Base-by-base conservation (phyloP, 2,113 vertebrate species). In the Neotoma lepida region DNA sequence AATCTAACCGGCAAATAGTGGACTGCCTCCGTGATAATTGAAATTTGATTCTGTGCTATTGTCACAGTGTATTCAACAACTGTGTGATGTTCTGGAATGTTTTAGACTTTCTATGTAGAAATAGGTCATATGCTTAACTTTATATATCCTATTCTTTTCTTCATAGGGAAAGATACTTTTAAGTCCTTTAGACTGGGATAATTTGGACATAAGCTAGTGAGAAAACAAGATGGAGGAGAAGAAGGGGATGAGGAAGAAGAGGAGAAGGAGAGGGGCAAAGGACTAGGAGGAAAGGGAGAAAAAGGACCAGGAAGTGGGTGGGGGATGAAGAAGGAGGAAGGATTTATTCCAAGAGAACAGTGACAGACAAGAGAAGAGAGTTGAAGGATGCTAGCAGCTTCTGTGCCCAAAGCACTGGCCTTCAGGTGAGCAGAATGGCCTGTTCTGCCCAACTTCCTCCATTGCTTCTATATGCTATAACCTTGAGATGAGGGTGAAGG, bases 101-200 rank as follows among this genome's bases (percentile, higher is more conserved):
- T 94, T 90, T 88, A 61, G 77, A 85, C 39, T 86, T 56, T 64
- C n/a, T 90, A 87, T 71, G 18, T 46, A 35, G 82, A 88, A 70
- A 63, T 51, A 61, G 54, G 9, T 44, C 68, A 28, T 63, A 44
- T 49, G 51, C 39, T 18, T 64, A 39, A 66, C 17, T 30, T 80
- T 41, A 76, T 7, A 24, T 33, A 85, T 85, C 4, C 26, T 95
- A 51, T 70, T 78, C 44, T 91, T 95, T 24, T 61, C 20, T 89
- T 44, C 33, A 10, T 35, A 46, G 6, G 24, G 44, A 70, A 84
- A 74, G 54, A 81, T 92, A 41, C 58, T 56, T 92, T 76, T 61
- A 76, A 58, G n/a, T 41, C 41, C 33, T 88, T 88, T 61, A 28
- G 35, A 44, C 9, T 76, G 41, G 35, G 51, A 87, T 82, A 2